Percentiles rank a stretch among this genome's conserved stretches.
These are phyloP conservation scores for Amphiduros pacificus DNA, from an alignment of 2,888 invertebrate genomes.

Conservation along the genomic window DNA sequence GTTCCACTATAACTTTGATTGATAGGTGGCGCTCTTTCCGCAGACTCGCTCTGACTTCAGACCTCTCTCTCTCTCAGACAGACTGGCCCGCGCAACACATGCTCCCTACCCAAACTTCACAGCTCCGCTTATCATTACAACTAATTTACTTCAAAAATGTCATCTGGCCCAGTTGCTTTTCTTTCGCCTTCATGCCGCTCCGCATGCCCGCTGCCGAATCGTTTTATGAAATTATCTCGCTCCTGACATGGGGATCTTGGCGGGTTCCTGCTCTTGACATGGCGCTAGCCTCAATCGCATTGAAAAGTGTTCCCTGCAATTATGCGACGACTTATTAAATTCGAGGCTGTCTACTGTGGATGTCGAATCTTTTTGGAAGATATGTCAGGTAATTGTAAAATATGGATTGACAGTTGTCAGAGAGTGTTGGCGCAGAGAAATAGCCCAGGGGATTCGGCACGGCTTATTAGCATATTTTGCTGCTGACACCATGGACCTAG, in stretches of 20 bases:
- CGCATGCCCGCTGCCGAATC: background rate
- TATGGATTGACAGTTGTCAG: constrained; percentile 15
- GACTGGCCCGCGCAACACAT: no score
- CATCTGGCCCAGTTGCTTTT: background rate
- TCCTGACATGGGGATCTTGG: background rate
- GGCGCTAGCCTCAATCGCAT: background rate
- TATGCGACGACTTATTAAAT: background rate
- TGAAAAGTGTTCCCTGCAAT: background rate
- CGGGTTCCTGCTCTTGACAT: background rate
- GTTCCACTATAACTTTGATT: no score
- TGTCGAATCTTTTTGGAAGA: background rate
- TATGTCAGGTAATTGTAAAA: constrained; percentile 11
- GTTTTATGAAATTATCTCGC: background rate
- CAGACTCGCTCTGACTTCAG: no score
- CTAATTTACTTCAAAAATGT: background rate
- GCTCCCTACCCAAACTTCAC: background rate
- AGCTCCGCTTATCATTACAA: background rate
- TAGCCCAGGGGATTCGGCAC: background rate
- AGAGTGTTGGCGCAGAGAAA: constrained; percentile 1
- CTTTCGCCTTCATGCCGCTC: background rate
- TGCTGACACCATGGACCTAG: constrained; percentile 8
- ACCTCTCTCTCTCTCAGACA: no score
- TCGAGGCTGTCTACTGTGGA: background rate
- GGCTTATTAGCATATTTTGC: constrained; percentile 11
- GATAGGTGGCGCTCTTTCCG: no score